These are phyloP conservation scores for Enteromius afrohamiltoni DNA, from an alignment of 2,797 vertebrate species.

Conservation along the genomic window DNA sequence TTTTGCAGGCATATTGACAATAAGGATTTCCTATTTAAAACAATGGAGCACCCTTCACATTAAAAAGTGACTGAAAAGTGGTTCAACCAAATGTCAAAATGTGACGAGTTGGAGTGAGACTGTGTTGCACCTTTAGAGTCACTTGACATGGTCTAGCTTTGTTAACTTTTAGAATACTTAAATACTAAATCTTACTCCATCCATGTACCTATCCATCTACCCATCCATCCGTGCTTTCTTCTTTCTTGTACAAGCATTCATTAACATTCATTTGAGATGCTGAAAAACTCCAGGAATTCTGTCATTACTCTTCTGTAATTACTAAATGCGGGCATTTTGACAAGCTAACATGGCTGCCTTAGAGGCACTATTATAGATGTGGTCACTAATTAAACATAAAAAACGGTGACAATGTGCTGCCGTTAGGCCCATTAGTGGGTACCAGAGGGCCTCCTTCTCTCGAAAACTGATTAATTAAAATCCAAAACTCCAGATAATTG, in stretches of 20 bases:
- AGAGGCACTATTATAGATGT: constrained; percentile 56
- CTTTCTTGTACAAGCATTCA: constrained; percentile 7
- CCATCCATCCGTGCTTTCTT: background rate
- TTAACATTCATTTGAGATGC: constrained; percentile 29
- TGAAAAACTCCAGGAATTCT: constrained; percentile 26
- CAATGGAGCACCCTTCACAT: too few species aligned
- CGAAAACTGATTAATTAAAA: constrained; percentile 61
- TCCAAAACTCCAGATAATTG: constrained; percentile 59
- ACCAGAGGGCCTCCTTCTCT: constrained; percentile 48
- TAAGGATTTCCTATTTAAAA: too few species aligned
- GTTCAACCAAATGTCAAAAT: too few species aligned
- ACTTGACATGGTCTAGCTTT: too few species aligned
- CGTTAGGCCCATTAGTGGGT: constrained; percentile 48
- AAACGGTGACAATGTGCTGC: constrained; percentile 54
- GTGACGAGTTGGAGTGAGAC: too few species aligned
- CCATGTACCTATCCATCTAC: background rate
- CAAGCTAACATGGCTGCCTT: constrained; percentile 51
- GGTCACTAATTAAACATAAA: constrained; percentile 61
- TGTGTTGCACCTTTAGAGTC: too few species aligned
- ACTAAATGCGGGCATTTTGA: constrained; percentile 43
- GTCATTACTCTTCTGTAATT: constrained; percentile 55
- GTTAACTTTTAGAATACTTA: too few species aligned
- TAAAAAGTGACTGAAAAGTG: too few species aligned
- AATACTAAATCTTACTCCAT: background rate
- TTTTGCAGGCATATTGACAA: too few species aligned